Evolutionary conservation across 1,140 invertebrate species (phyloP).

Genomic region (Sitobion miscanthi): DNA sequence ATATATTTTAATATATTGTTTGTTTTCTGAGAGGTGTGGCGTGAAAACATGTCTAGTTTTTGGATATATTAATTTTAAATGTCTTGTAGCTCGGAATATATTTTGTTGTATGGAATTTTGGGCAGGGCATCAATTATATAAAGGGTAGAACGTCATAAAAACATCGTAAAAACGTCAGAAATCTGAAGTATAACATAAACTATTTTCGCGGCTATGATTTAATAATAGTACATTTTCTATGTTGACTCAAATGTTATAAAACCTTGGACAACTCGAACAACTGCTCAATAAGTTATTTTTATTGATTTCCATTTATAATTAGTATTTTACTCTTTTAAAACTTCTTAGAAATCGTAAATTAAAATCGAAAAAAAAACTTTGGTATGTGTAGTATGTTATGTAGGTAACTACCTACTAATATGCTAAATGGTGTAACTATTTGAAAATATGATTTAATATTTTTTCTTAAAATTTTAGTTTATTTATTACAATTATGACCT

Average conservation of each 20-base stretch:
- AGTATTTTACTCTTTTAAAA: not conserved
- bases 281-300: not conserved
- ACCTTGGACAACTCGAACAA: not conserved
- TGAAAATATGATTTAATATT: too few species aligned
- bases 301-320: not conserved
- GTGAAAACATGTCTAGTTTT: not conserved
- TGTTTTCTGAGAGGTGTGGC: not conserved
- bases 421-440: too few species aligned
- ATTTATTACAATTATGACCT: too few species aligned
- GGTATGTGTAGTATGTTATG: not conserved
- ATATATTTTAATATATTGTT: not conserved
- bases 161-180: not conserved
- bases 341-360: not conserved
- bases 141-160: not conserved
- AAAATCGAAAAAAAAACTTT: not conserved
- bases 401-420: too few species aligned
- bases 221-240: not conserved
- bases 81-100: not conserved
- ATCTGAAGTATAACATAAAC: not conserved
- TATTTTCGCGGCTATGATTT: not conserved
- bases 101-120: not conserved
- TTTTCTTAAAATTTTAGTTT: too few species aligned
- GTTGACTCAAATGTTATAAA: not conserved
- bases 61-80: not conserved
- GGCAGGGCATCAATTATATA: not conserved